Percentiles rank a stretch among this genome's conserved stretches.
Evolutionary conservation across 2,113 vertebrate species (phyloP).

Genomic region (Macquaria ambigua): DNA sequence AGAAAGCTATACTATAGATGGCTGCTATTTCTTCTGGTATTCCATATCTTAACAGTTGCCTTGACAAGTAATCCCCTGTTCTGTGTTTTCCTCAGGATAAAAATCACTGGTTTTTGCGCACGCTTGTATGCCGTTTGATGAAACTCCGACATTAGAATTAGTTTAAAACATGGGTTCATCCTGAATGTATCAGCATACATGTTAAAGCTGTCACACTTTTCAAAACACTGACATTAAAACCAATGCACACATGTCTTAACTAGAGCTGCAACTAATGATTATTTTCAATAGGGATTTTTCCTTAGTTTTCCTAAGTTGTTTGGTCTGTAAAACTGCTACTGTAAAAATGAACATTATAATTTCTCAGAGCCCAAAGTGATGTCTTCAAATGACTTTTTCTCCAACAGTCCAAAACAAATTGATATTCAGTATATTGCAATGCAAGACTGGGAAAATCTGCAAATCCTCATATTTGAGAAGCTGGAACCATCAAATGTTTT

Average conservation of each 20-base stretch:
- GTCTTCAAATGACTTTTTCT: neutral
- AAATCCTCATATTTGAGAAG: neutral
- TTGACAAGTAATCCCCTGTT: neutral
- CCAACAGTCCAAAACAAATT: neutral
- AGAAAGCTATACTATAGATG: neutral
- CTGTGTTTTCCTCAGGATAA: neutral
- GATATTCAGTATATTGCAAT: neutral
- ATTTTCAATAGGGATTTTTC: too few species aligned
- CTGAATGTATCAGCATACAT: neutral
- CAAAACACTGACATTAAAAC: neutral
- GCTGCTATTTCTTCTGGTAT: neutral
- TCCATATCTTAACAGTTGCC: neutral
- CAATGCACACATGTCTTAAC: neutral
- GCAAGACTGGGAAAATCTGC: too few species aligned
- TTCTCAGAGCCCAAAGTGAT: neutral
- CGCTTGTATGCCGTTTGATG: neutral
- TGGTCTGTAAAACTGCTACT: neutral
- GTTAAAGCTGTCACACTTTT: neutral
- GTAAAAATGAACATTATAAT: neutral
- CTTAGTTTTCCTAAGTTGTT: too few species aligned
- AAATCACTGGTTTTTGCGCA: neutral
- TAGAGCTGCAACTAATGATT: too few species aligned
- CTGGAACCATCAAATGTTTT: neutral
- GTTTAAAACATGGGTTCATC: too few species aligned
- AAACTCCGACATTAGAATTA: too few species aligned